Base-by-base conservation (phyloP, 2,113 vertebrate genomes). In the Smithornis capensis region DNA sequence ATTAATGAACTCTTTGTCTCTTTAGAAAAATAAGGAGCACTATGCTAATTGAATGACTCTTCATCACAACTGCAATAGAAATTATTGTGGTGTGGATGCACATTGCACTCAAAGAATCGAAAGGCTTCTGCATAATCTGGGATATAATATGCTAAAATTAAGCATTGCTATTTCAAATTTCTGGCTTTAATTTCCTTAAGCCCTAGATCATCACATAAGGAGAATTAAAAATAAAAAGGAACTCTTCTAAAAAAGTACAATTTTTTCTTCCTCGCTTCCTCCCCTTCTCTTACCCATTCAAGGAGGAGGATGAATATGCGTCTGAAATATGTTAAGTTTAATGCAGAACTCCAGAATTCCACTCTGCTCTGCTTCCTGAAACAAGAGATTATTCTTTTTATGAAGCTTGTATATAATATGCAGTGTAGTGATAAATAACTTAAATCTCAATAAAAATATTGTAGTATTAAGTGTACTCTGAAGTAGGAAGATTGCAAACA, bases 251-350 rank as follows among this genome's bases (percentile, higher is more conserved):
- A 38, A 55, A 68, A 64, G 44, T 44, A 57, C 4, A 2, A 5
- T 13, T 27, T n/a, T 40, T 42, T 47, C n/a, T 5, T 5, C 5
- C 29, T 8, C 3, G 3, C 12, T 16, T 11, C 1, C 5, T 2
- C 7, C 2, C 2, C 7, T n/a, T 29, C 18, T 23, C 7, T 52
- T 42, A n/a, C 4, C 8, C 16, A 12, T 74, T 93, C 16, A 14
- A 17, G 2, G 19, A 65, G 22, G 42, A 28, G 44, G 80, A 38
- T 37, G 60, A 73, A 59, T 68, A 23, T 1, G 1, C 6, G 14
- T 45, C 59, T 67, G 68, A 73, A 73, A 40, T 67, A 12, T 38
- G 0, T 63, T 49, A 27, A 27, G 25, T 78, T 81, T 81, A 82
- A 56, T 75, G 44, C 53, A 60, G 25, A 50, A 40, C 31, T 91